Evolutionary conservation across 2,797 vertebrate genomes (phyloP), one percentile per base, ranked within the genome.

Genomic region (Agapornis canus): DNA sequence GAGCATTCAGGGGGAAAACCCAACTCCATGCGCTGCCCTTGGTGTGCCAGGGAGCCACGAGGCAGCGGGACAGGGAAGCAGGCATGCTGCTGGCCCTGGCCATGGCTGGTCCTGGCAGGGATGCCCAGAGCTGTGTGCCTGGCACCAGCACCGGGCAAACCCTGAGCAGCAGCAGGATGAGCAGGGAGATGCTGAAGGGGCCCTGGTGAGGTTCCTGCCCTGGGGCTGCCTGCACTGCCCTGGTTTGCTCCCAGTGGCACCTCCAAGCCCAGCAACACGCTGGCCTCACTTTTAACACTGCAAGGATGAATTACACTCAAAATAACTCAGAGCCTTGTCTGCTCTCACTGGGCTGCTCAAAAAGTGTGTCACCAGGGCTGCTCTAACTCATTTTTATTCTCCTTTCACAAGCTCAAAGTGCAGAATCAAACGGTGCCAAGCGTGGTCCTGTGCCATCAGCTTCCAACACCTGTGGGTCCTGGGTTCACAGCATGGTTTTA

Each of bases 241-340:
- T 1, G 63, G 20, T 18, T 40, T 72, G 37, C 8, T 64, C 37
- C 51, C 3, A 3, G 23, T 2, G 0, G 15, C 7, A 0, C 12
- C 52, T 20, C 16, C 1, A 61, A 37, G 48, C 47, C 42, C 60
- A 25, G 65, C 42, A 7, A 51, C 0, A 0, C 0, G 0, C 52
- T 4, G 32, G 32, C 16, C 52, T 79, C 0, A 0, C 59, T 31
- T 43, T 15, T 2, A 20, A 54, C 42, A 8, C 59, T 13, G 61
- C 45, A 5, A 20, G 26, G 40, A 2, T 47, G 70, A 52, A 17
- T 18, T 3, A 0, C 18, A 5, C 18, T 14, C 8, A 5, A 35
- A 39, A 57, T 17, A 57, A 35, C 56, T 9, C 25, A 51, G 35
- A 25, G 49, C 9, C 26, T 18, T 0, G 0, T 16, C 60, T 35